A percentile compares a stretch with the other conserved stretches of the same genome.
Conservation (phyloP, 1,140 invertebrate genomes). For the Aphis gossypii region DNA sequence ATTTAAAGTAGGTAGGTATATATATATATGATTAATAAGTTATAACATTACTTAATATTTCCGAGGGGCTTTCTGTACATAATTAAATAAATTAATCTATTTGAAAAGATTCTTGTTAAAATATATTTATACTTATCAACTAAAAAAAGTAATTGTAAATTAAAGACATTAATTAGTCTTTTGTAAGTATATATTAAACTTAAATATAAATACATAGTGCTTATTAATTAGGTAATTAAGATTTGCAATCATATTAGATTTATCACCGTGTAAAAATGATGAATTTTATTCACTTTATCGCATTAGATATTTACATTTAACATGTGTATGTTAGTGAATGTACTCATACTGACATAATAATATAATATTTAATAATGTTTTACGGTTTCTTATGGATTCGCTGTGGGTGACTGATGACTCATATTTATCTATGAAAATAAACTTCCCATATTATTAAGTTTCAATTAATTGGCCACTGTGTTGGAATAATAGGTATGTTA, state of each 20-base stretch:
- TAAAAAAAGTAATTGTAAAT: not conserved
- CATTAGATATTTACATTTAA: not conserved
- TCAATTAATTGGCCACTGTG: conserved; percentile 23
- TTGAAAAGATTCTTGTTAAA: not conserved
- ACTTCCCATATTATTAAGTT: conserved; percentile 30
- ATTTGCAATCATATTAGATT: not conserved
- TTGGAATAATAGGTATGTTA: not conserved
- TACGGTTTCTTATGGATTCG: not conserved
- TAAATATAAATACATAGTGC: not conserved
- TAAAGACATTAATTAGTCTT: not conserved
- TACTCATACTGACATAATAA: not conserved
- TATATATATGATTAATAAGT: not conserved
- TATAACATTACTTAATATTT: not conserved
- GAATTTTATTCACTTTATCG: not conserved
- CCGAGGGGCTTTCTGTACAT: not conserved
- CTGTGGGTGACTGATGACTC: not conserved
- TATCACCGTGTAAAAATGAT: not conserved
- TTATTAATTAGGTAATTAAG: not conserved
- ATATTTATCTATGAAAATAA: not conserved
- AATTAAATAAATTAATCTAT: not conserved
- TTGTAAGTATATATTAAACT: not conserved
- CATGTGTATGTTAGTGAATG: not conserved
- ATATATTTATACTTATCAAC: not conserved
- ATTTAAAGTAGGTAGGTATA: not conserved
- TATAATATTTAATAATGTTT: not conserved